These are phyloP conservation scores for Unio pictorum DNA, from an alignment of 2,888 invertebrate genomes.

Conservation along the genomic window DNA sequence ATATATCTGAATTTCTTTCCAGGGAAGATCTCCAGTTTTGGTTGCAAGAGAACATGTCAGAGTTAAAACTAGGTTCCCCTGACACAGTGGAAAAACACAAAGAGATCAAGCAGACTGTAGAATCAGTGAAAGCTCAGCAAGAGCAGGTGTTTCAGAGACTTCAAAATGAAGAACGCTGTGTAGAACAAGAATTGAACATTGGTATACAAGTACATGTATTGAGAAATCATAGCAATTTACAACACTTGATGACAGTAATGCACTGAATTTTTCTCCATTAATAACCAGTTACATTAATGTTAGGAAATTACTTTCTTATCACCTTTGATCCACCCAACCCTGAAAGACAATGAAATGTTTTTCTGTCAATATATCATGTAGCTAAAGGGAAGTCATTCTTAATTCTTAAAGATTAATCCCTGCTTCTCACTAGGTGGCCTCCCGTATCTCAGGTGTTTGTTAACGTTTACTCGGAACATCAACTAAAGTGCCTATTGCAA, in stretches of 20 bases:
- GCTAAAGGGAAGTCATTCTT: no score
- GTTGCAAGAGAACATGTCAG: conserved; percentile 60
- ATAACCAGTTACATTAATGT: no score
- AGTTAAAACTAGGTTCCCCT: conserved; percentile 52
- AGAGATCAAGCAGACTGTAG: conserved; percentile 55
- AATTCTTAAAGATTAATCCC: no score
- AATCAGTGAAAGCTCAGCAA: conserved; percentile 61
- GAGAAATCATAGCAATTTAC: no score
- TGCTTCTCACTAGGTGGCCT: no score
- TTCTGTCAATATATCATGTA: no score
- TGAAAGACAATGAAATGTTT: no score
- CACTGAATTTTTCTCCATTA: neutral
- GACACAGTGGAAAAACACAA: conserved; percentile 51
- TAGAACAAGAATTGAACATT: conserved; percentile 60
- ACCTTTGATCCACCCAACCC: no score
- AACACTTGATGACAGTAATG: neutral
- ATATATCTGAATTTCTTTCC: conserved; percentile 2
- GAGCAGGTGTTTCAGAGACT: conserved; percentile 54
- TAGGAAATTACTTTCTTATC: no score
- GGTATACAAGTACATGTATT: conserved; percentile 32
- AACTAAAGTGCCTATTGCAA: no score
- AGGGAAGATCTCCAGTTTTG: conserved; percentile 68
- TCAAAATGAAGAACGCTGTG: conserved; percentile 54
- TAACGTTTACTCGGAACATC: no score
- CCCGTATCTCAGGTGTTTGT: no score